A percentile compares a stretch with the other conserved stretches of the same genome.
Evolutionary conservation across 2,113 vertebrate genomes (phyloP).

Genomic region (Scartelaos histophorus): DNA sequence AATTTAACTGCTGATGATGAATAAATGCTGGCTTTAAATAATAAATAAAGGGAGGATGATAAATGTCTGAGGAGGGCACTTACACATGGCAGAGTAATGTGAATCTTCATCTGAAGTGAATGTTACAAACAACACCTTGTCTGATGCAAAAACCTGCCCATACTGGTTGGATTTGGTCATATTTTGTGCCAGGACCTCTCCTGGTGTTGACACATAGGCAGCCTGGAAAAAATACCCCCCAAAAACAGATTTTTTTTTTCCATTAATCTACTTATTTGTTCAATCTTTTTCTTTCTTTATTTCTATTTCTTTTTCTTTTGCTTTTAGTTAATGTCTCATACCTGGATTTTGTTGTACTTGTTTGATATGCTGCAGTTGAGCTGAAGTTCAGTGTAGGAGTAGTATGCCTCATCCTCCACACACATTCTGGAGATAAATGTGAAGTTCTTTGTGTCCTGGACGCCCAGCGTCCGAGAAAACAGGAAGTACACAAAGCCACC

Average conservation of each 20-base stretch:
- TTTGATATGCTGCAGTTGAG: constrained; percentile 78
- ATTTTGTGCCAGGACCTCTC: constrained; percentile 68
- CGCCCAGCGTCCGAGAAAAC: constrained; percentile 85
- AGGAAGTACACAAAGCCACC: constrained; percentile 86
- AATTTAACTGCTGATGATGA: not conserved
- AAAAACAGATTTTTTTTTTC: too few species aligned
- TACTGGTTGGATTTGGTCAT: constrained; percentile 57
- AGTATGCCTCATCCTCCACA: constrained; percentile 84
- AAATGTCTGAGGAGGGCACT: constrained; percentile 58
- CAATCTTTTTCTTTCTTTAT: too few species aligned
- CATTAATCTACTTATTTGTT: too few species aligned
- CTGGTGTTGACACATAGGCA: constrained; percentile 76
- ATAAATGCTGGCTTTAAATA: not conserved
- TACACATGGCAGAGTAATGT: constrained; percentile 82
- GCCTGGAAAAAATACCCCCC: constrained; percentile 65
- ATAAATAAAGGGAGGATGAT: not conserved
- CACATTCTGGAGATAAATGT: constrained; percentile 90
- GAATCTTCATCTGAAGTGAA: constrained; percentile 82
- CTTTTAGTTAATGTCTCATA: constrained; percentile 13
- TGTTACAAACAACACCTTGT: constrained; percentile 83
- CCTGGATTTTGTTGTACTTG: constrained; percentile 81
- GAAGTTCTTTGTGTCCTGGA: constrained; percentile 80
- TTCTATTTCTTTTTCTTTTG: not conserved
- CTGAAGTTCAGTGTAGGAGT: constrained; percentile 95
- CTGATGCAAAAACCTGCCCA: constrained; percentile 40